Evolutionary conservation across 1,140 invertebrate genomes (phyloP).

Genomic region (Lutraria rhynchaena): DNA sequence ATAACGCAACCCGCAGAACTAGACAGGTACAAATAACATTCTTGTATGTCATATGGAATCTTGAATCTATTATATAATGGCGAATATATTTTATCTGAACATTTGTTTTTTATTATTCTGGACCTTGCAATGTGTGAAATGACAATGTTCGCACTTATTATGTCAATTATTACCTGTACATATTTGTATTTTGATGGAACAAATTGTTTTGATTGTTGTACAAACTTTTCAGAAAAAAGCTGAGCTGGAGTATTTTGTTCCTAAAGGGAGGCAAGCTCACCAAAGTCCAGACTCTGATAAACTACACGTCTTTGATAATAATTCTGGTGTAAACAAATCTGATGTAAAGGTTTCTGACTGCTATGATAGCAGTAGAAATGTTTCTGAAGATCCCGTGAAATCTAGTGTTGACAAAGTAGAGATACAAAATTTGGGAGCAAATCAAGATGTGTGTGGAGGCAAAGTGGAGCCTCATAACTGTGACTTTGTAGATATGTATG

Average conservation of each 20-base stretch:
- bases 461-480: background rate
- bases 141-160: no score
- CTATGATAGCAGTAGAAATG: background rate
- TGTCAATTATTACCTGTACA: no score
- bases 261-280: conserved; percentile 39
- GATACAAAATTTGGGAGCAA: background rate
- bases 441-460: background rate
- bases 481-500: conserved; percentile 6
- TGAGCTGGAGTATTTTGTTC: conserved; percentile 58
- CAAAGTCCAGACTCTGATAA: background rate
- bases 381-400: background rate
- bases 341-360: background rate
- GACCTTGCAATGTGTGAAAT: no score
- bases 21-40: background rate
- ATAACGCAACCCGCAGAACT: background rate
- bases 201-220: background rate
- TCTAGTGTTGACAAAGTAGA: background rate
- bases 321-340: background rate
- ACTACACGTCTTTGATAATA: no score
- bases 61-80: background rate
- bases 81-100: background rate
- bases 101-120: background rate
- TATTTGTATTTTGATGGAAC: no score
- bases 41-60: background rate
- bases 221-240: conserved; percentile 1